These are phyloP conservation scores for Tachysurus vachellii DNA, from an alignment of 2,113 vertebrate species.

Conservation along the genomic window DNA sequence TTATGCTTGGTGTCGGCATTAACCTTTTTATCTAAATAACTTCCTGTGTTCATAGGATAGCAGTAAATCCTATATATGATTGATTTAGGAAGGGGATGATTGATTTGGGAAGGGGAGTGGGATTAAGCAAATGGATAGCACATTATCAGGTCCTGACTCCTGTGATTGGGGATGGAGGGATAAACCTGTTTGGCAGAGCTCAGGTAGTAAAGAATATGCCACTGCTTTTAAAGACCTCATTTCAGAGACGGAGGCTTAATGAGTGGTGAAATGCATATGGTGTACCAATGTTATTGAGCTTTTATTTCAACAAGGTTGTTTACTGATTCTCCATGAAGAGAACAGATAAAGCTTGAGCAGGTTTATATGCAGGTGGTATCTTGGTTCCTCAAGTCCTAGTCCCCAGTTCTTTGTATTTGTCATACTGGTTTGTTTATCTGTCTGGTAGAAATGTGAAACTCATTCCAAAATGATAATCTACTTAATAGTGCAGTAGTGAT, in stretches of 20 bases:
- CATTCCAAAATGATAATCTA: background rate
- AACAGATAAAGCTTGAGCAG: background rate
- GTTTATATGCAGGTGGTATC: background rate
- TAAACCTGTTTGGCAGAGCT: conserved; percentile 38
- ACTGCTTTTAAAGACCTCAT: conserved; percentile 29
- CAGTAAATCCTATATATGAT: background rate
- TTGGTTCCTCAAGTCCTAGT: background rate
- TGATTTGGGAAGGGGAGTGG: conserved; percentile 15
- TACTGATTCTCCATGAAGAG: background rate
- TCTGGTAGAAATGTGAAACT: background rate
- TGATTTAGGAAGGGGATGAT: too few species aligned
- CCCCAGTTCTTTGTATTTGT: background rate
- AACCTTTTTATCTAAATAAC: background rate
- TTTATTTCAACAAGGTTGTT: background rate
- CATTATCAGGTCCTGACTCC: conserved; percentile 8
- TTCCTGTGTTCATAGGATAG: background rate
- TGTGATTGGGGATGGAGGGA: conserved; percentile 11
- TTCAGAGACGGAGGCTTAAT: conserved; percentile 12
- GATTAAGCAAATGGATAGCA: conserved; percentile 47
- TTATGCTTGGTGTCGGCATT: background rate
- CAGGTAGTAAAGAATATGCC: conserved; percentile 17
- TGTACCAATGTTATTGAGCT: background rate
- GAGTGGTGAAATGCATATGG: background rate
- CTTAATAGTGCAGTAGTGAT: background rate
- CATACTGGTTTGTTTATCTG: background rate